Evolutionary conservation across 1,140 invertebrate genomes (phyloP).

Genomic region (Leptinotarsa defecta): DNA sequence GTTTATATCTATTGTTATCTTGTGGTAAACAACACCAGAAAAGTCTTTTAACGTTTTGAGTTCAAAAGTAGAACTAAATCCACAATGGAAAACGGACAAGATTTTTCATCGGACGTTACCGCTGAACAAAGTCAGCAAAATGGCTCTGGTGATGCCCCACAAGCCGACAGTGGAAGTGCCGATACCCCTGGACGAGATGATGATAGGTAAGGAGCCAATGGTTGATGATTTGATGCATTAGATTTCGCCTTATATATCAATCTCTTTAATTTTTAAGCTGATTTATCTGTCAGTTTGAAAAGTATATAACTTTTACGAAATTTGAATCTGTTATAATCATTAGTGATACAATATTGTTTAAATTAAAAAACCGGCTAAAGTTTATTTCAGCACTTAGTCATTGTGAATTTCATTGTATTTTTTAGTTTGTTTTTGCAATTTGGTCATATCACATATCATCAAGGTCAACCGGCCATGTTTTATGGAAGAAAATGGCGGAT

Average conservation of each 20-base stretch:
- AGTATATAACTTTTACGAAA: background rate
- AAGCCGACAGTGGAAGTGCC: constrained; percentile 66
- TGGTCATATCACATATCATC: background rate
- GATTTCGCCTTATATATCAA: too few relatives aligned
- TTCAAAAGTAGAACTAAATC: too few relatives aligned
- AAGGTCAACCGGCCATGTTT: background rate
- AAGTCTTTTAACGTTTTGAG: too few relatives aligned
- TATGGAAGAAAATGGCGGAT: constrained; percentile 53
- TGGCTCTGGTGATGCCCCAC: constrained; percentile 65
- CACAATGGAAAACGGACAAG: constrained; percentile 62
- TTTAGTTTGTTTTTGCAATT: too few relatives aligned
- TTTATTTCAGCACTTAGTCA: background rate
- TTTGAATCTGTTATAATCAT: background rate
- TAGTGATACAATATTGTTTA: background rate
- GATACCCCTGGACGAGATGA: constrained; percentile 72
- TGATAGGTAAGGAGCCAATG: constrained; percentile 66
- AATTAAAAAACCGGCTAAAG: background rate
- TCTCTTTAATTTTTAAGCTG: background rate
- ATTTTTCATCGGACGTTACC: constrained; percentile 72
- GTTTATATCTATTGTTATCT: too few relatives aligned
- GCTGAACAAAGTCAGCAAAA: constrained; percentile 56
- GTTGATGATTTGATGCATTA: background rate
- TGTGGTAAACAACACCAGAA: too few relatives aligned
- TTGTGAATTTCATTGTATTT: background rate
- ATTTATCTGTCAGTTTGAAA: background rate